Evolutionary conservation across 2,113 vertebrate species (phyloP), one percentile per base, ranked within the genome.

Genomic region (Lanius ludovicianus): DNA sequence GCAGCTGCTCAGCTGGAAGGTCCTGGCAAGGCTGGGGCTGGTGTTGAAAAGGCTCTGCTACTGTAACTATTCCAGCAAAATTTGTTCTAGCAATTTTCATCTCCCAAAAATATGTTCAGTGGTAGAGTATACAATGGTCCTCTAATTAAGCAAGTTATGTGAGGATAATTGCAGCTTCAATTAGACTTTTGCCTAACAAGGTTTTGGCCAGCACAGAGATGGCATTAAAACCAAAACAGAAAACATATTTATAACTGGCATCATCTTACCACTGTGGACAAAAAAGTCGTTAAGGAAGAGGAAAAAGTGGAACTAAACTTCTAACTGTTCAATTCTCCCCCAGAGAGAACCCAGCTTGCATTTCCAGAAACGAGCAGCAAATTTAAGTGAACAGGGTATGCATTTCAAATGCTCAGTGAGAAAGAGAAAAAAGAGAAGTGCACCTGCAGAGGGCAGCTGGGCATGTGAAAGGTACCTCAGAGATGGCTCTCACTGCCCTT

Each of bases 121-220:
- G 80, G 88, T 89, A 68, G 80, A 82, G 41, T 49, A 96, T 73
- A 94, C 92, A 95, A 92, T 89, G 63, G 76, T 59, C 56, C 23
- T 95, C 76, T 93, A 97, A 95, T 96, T 93, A 95, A 89, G 86
- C 50, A 93, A 90, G 68, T 60, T 93, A 86, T 67, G 68, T 4
- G 19, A 86, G 52, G 64, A 84, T 89, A 97, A 96, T 88, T 90
- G 64, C 82, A 84, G 76, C 64, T 93, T 84, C 93, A 95, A 95
- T 91, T 92, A 95, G 69, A 86, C 42, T 93, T 95, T 59, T 93
- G 75, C 64, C 39, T 92, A 88, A 92, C 46, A 81, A 95, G 60
- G 46, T 78, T 94, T 93, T 93, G 85, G 86, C 91, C 69, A 67
- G 64, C 64, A 78, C 6, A 78, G 86, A 92, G 89, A 95, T 74